Conservation (phyloP, 2,888 invertebrate genomes). For the Amphiduros pacificus region DNA sequence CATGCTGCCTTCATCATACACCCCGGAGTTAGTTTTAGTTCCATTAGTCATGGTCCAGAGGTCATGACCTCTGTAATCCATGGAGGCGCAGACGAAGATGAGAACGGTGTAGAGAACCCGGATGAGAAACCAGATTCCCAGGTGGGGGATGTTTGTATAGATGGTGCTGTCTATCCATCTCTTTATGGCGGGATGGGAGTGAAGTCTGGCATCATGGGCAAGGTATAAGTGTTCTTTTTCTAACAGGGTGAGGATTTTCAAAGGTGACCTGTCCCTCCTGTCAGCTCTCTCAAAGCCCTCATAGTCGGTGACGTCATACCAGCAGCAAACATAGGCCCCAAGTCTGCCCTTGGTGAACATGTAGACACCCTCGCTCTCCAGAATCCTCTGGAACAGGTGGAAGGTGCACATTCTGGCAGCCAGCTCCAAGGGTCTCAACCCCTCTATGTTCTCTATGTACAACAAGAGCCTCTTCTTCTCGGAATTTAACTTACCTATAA, state of each 20-base stretch:
- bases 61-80: neutral
- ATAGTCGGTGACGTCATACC: conserved; percentile 26
- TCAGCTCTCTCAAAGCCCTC: conserved; percentile 13
- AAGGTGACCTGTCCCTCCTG: conserved; percentile 11
- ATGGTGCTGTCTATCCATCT: conserved; percentile 12
- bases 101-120: conserved; percentile 10
- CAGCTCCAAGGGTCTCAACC: conserved; percentile 17
- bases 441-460: conserved; percentile 15
- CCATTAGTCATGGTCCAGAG: neutral
- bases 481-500: neutral
- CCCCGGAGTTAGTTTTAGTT: neutral
- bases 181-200: conserved; percentile 9
- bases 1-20: neutral
- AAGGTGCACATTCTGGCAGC: conserved; percentile 17
- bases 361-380: conserved; percentile 20
- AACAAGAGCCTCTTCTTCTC: conserved; percentile 3
- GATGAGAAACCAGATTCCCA: conserved; percentile 16
- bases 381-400: conserved; percentile 12
- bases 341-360: conserved; percentile 15
- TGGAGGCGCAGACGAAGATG: conserved; percentile 9
- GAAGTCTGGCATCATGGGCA: neutral
- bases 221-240: conserved; percentile 12
- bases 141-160: conserved; percentile 8
- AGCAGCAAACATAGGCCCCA: conserved; percentile 8
- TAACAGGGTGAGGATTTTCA: conserved; percentile 7